A percentile compares a stretch with the other conserved stretches of the same genome.
Evolutionary conservation across 1,140 invertebrate genomes (phyloP).

Genomic region (Thaumetopoea pityocampa): DNA sequence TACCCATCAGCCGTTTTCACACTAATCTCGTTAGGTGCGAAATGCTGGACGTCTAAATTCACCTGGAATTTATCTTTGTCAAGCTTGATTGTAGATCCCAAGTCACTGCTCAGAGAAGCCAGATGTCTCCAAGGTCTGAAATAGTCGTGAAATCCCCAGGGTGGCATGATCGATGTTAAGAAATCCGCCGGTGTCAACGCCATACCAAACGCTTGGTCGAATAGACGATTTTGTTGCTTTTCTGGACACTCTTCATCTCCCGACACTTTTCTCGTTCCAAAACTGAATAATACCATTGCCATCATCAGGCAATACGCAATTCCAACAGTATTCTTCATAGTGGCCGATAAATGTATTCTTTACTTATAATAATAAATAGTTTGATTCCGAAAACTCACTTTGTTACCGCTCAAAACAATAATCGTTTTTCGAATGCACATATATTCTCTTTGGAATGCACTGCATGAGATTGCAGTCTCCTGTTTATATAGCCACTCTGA

Average conservation of each 20-base stretch:
- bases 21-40: slow-evolving; percentile 83
- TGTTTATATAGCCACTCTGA: slow-evolving; percentile 37
- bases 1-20: slow-evolving; percentile 84
- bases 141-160: slow-evolving; percentile 46
- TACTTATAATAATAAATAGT: too few species aligned
- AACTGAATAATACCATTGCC: slow-evolving; percentile 15
- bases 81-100: slow-evolving; percentile 68
- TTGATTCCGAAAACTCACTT: too few species aligned
- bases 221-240: slow-evolving; percentile 22
- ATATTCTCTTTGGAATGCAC: slow-evolving; percentile 21
- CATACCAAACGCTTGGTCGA: slow-evolving; percentile 51
- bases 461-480: slow-evolving; percentile 4
- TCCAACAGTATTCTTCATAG: slow-evolving; percentile 27
- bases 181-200: slow-evolving; percentile 49
- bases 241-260: slow-evolving; percentile 35
- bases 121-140: slow-evolving; percentile 77
- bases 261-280: slow-evolving; percentile 11
- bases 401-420: too few species aligned
- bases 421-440: too few species aligned
- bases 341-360: too few species aligned
- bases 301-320: slow-evolving; percentile 19
- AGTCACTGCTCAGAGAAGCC: slow-evolving; percentile 78
- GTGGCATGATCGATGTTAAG: slow-evolving; percentile 52
- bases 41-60: slow-evolving; percentile 56
- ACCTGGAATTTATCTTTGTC: slow-evolving; percentile 58